Base-by-base conservation (phyloP, 2,797 vertebrate genomes). In the Coregonus sp. region DNA sequence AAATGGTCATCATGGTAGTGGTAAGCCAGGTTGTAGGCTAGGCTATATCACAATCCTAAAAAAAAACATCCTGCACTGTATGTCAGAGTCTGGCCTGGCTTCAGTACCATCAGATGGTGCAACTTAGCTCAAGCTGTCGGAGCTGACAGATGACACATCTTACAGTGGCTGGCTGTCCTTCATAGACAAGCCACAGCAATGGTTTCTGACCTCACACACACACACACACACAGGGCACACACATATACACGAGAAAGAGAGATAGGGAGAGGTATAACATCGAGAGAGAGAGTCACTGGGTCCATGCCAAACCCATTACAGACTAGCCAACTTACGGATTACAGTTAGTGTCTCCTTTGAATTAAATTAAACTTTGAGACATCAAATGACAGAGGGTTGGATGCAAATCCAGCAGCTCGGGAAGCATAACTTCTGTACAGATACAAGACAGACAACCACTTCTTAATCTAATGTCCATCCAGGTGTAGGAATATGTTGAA, bases 321-420 rank as follows among this genome's bases (percentile, higher is more conserved):
- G 63, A 72, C 65, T 56, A 40, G 59, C 51, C 6, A 50, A 47
- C 9, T 47, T 11, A 11, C 9, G 11, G 40, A 11, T 47, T 1
- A 47, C 40, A 47, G 9, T 9, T 11, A 74, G 65, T 31, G 52
- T 69, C 54, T 31, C 73, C 54, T 82, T 82, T 56, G 56, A 76
- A 80, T 78, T 70, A 76, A 76, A 33, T 75, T 20, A 71, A 66
- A 52, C 72, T 76, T 65, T 74, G 66, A 78, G 73, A 56, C 54
- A 71, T 12, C 52, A 72, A 74, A 76, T 73, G 72, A 81, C 18
- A 76, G 77, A 67, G 40, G 65, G 65, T 31, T 67, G 25, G 31
- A 35, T 33, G 65, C 1, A 33, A 35, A 31, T 14, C 3, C 14
- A 35, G 65, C 65, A 67, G 29, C 31, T 16, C 4, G 14, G 12